Percentiles rank a stretch among this genome's conserved stretches.
These are phyloP conservation scores for Magallana ariakensis DNA, from an alignment of 1,140 invertebrate species.

Conservation along the genomic window DNA sequence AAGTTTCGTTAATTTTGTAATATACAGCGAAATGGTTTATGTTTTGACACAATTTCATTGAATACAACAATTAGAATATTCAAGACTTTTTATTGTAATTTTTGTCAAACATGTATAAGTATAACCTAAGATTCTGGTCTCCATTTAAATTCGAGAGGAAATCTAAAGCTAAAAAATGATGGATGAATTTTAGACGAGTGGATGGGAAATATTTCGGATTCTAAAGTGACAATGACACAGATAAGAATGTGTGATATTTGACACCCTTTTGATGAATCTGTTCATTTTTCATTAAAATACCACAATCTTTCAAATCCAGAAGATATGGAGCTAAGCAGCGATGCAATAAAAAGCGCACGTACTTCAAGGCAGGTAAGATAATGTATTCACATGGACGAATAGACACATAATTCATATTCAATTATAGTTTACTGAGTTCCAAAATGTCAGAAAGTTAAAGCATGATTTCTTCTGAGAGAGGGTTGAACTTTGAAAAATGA, in stretches of 20 bases:
- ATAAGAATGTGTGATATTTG: neutral
- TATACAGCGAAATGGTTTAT: no score
- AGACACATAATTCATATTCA: conserved; percentile 2
- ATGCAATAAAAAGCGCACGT: conserved; percentile 17
- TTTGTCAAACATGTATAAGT: no score
- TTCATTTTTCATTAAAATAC: neutral
- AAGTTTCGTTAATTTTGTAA: no score
- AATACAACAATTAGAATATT: no score
- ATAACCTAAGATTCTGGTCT: no score
- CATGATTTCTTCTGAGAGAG: neutral
- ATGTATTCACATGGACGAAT: conserved; percentile 14
- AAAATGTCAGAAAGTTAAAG: conserved; percentile 18
- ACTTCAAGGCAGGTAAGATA: neutral
- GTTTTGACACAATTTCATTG: no score
- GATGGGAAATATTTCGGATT: no score
- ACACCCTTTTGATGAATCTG: neutral
- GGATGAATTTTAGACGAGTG: no score
- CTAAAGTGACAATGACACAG: neutral
- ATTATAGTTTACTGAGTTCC: neutral
- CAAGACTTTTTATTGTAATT: no score
- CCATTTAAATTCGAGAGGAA: neutral
- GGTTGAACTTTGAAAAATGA: neutral
- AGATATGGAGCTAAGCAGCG: conserved; percentile 6
- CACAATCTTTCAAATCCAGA: neutral
- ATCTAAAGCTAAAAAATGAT: no score